A percentile compares a stretch with the other conserved stretches of the same genome.
phyloP scores from a whole-genome alignment of 2,888 invertebrate genomes.

The Platycnemis pennipes region DNA sequence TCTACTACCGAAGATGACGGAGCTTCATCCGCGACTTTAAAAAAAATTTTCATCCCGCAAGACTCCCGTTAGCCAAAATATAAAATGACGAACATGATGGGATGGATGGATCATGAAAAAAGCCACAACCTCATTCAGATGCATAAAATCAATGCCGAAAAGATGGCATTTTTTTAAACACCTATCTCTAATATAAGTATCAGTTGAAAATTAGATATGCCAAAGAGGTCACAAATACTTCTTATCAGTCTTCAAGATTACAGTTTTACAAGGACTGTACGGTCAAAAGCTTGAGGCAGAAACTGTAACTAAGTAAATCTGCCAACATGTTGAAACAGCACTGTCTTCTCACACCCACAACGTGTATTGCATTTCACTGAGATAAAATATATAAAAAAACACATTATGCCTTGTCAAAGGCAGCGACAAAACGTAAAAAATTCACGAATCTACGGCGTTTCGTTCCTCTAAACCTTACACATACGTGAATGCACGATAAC shows the following conservation, averaged over 20 bases:
- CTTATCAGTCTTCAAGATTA: slow-evolving; percentile 33
- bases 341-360: not conserved
- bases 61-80: slow-evolving; percentile 16
- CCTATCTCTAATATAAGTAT: not conserved
- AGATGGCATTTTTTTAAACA: slow-evolving; percentile 53
- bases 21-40: not conserved
- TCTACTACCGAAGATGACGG: not conserved
- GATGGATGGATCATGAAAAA: not conserved
- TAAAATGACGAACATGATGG: not conserved
- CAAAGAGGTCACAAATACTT: not conserved
- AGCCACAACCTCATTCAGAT: not conserved
- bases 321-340: not conserved
- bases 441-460: slow-evolving; percentile 37
- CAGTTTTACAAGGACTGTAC: not conserved
- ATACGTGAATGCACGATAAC: slow-evolving; percentile 27
- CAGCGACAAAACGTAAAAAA: slow-evolving; percentile 25
- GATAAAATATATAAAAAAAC: not conserved
- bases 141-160: slow-evolving; percentile 42
- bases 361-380: not conserved
- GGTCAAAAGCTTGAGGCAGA: not conserved
- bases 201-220: not conserved
- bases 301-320: slow-evolving; percentile 8
- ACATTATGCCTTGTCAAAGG: not conserved
- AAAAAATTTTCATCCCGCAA: not conserved
- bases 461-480: slow-evolving; percentile 57